Percentiles rank a stretch among this genome's conserved stretches.
These are phyloP conservation scores for Todiramphus chloris DNA, from an alignment of 2,113 vertebrate species.

Conservation along the genomic window DNA sequence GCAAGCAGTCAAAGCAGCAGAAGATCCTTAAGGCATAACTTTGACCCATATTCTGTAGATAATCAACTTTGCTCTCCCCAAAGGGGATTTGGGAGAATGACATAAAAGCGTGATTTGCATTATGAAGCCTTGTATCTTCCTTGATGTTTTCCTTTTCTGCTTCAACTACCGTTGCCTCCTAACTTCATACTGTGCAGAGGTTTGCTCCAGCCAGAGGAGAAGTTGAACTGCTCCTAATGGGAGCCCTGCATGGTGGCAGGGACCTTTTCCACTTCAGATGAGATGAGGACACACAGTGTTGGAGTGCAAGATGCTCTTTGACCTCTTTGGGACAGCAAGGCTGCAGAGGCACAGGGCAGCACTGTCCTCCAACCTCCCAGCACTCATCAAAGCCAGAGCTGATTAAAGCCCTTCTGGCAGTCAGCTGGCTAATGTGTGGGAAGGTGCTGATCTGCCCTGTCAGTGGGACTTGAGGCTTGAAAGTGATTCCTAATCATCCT, in stretches of 20 bases:
- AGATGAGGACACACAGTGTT: not conserved
- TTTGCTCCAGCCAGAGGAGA: not conserved
- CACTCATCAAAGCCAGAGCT: not conserved
- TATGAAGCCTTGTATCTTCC: constrained; percentile 42
- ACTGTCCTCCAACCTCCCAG: not conserved
- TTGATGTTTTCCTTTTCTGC: constrained; percentile 54
- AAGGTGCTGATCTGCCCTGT: not conserved
- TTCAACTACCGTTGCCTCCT: not conserved
- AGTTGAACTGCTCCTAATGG: not conserved
- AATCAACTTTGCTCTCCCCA: constrained; percentile 50
- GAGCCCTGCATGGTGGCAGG: not conserved
- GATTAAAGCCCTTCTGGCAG: not conserved
- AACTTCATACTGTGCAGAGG: not conserved
- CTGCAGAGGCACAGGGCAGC: not conserved
- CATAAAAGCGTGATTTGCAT: constrained; percentile 64
- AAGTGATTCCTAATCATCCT: constrained; percentile 13
- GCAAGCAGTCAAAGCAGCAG: not conserved
- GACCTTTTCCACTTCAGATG: not conserved
- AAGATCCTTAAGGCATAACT: constrained; percentile 60
- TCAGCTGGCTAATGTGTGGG: not conserved
- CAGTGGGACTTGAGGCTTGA: not conserved
- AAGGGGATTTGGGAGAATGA: constrained; percentile 23
- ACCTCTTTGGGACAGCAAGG: not conserved
- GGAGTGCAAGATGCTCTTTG: not conserved
- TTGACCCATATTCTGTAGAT: constrained; percentile 65